Evolutionary conservation across 2,888 invertebrate genomes (phyloP).

Genomic region (Thecocarcelia acutangulata): DNA sequence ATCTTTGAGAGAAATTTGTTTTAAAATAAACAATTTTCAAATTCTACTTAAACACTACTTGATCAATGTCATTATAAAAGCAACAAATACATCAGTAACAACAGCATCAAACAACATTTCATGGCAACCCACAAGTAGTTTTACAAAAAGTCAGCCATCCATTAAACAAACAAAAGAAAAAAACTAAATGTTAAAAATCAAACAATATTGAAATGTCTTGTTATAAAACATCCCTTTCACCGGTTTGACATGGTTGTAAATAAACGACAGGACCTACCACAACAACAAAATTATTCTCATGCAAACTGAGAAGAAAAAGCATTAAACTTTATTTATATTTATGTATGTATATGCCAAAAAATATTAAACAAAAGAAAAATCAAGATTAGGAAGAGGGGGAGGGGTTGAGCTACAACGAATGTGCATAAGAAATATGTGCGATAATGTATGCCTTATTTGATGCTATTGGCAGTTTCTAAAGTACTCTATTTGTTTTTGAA

Average conservation of each 20-base stretch:
- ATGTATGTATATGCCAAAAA: conserved; percentile 10
- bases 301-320: conserved; percentile 26
- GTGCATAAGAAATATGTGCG: conserved; percentile 1
- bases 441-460: not conserved
- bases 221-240: conserved; percentile 70
- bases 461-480: conserved; percentile 37
- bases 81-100: conserved; percentile 21
- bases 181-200: conserved; percentile 43
- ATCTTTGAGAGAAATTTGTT: conserved; percentile 26
- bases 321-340: conserved; percentile 52
- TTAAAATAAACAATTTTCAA: conserved; percentile 29
- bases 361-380: conserved; percentile 37
- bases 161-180: not conserved
- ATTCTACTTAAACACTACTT: conserved; percentile 23
- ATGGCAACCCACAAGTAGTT: conserved; percentile 45
- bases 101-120: conserved; percentile 25
- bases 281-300: conserved; percentile 58
- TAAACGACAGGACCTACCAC: conserved; percentile 70
- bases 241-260: conserved; percentile 66
- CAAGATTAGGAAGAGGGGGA: conserved; percentile 40
- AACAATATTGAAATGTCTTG: conserved; percentile 68
- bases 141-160: conserved; percentile 5
- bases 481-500: not conserved
- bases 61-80: conserved; percentile 53
- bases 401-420: conserved; percentile 1